A percentile compares a stretch with the other conserved stretches of the same genome.
phyloP scores from a whole-genome alignment of 2,888 invertebrate species.

The Drosophila lacicola region DNA sequence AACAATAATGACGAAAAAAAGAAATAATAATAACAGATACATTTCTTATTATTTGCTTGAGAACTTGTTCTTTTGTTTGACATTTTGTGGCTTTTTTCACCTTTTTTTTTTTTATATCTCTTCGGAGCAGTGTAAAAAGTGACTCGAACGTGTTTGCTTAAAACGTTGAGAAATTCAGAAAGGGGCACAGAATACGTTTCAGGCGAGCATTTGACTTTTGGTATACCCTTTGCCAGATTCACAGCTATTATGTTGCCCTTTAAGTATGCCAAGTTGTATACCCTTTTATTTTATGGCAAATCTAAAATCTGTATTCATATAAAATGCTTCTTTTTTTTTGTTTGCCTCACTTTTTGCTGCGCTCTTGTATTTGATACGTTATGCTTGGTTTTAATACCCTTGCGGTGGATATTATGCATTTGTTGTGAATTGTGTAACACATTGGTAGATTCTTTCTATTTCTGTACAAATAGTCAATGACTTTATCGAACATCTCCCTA shows the following conservation, averaged over 20 bases:
- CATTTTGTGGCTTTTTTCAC: constrained; percentile 47
- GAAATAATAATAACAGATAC: constrained; percentile 25
- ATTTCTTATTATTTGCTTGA: constrained; percentile 68
- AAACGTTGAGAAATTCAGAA: constrained; percentile 12
- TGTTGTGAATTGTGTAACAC: not conserved
- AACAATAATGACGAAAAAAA: constrained; percentile 7
- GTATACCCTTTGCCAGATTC: constrained; percentile 17
- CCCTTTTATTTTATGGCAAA: not conserved
- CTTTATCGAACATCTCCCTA: too few relatives aligned
- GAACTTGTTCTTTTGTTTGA: constrained; percentile 70
- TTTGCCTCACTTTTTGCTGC: constrained; percentile 23
- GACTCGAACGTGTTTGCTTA: constrained; percentile 27
- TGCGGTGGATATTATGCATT: not conserved
- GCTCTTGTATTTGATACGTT: constrained; percentile 28
- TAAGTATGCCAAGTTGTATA: not conserved
- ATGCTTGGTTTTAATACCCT: constrained; percentile 1
- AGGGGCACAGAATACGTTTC: constrained; percentile 16
- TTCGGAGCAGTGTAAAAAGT: constrained; percentile 25
- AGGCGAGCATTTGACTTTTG: constrained; percentile 3
- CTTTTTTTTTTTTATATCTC: constrained; percentile 13
- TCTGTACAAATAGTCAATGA: too few relatives aligned
- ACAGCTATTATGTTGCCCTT: not conserved
- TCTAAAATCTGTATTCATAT: constrained; percentile 1
- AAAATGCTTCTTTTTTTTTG: not conserved
- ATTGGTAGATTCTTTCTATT: too few relatives aligned